phyloP scores from a whole-genome alignment of 2,113 vertebrate species.

The Thalassarche chlororhynchos region DNA sequence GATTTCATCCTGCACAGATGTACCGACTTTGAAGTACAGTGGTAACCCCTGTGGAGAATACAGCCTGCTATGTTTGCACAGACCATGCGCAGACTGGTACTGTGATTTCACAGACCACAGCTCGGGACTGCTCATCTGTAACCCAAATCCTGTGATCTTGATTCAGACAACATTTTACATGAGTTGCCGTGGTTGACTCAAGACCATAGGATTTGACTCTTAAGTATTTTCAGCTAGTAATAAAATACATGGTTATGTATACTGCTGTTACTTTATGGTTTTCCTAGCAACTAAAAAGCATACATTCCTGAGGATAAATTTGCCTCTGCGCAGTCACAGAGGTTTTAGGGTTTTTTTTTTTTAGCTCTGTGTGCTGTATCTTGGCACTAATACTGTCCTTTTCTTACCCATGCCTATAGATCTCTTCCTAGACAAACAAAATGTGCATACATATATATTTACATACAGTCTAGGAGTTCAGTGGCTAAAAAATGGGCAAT shows the following conservation, averaged over 20 bases:
- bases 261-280: not conserved
- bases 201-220: not conserved
- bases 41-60: too few species aligned
- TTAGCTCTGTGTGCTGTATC: not conserved
- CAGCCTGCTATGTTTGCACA: not conserved
- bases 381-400: not conserved
- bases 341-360: not conserved
- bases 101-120: not conserved
- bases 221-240: not conserved
- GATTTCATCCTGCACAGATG: not conserved
- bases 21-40: rapidly evolving
- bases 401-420: not conserved
- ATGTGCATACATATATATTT: not conserved
- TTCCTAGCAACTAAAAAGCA: not conserved
- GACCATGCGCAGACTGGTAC: not conserved
- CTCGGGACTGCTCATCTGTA: not conserved
- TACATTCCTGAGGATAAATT: not conserved
- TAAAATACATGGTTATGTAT: not conserved
- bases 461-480: not conserved
- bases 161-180: not conserved
- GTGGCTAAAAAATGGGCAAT: not conserved
- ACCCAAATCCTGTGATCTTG: not conserved
- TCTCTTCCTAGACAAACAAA: not conserved
- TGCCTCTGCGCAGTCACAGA: not conserved
- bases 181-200: not conserved